Base-by-base conservation (phyloP, 2,113 vertebrate species). In the Oreochromis tanganicae region DNA sequence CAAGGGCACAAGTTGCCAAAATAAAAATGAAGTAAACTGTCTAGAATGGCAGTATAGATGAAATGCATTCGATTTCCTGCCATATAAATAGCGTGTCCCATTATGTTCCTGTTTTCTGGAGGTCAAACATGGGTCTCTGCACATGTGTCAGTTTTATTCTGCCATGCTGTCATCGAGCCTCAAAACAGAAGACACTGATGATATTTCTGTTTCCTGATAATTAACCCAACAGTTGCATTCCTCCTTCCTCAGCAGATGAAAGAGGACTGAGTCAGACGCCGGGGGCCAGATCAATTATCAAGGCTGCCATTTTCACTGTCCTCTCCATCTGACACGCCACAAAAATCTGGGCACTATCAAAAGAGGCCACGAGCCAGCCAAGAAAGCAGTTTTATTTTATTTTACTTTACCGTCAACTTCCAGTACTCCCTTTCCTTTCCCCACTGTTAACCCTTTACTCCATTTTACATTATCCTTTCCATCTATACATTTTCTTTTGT, bases 261-360 rank as follows among this genome's bases (percentile, higher is more conserved):
- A 95, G 91, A 55, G 59, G 27, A 71, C 82, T 50, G 80, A 92
- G 87, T 90, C 32, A 71, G 90, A 88, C 13, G 89, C 93, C 89
- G 89, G 91, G 88, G 95, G 93, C 93, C 91, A 93, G 93, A 95
- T 95, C 94, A 90, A 95, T 95, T 96, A 96, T 94, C 94, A 55
- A 63, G 81, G 86, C 83, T 88, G 87, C 91, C 89, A 90, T 95
- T 96, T 94, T 88, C 93, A 95, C 90, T 93, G 93, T 94, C 94
- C 85, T 92, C 82, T 85, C 80, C 84, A 81, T 91, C 91, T 84
- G 91, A 93, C 90, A 91, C 46, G 34, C 87, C 87, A 94, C 88
- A 92, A 61, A 93, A 93, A 93, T 91, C 92, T 91, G 95, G 87
- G 86, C 91, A 87, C 93, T 90, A 95, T 94, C 90, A 95, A 90